These are phyloP conservation scores for Caenorhabditis sulstoni DNA, from an alignment of 2,888 invertebrate species.

Conservation along the genomic window DNA sequence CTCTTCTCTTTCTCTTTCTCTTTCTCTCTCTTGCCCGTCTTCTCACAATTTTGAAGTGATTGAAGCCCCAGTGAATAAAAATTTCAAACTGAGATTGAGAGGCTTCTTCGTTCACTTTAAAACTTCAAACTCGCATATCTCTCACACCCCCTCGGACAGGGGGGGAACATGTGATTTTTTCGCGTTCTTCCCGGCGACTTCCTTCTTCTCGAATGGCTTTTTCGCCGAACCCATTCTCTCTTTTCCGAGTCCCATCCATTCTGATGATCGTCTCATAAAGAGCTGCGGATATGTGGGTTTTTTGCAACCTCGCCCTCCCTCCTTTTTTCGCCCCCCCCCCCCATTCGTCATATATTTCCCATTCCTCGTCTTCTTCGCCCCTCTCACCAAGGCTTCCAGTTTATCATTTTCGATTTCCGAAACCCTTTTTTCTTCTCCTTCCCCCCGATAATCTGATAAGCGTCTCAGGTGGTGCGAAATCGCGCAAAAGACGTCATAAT, in stretches of 20 bases:
- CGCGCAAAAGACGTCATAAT: neutral
- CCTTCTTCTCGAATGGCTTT: neutral
- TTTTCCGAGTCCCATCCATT: no score
- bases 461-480: slow-evolving; percentile 1
- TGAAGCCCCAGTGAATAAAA: neutral
- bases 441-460: slow-evolving; percentile 17
- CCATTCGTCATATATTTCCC: slow-evolving; percentile 1
- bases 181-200: slow-evolving; percentile 8
- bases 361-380: neutral
- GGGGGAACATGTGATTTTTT: slow-evolving; percentile 4
- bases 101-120: neutral
- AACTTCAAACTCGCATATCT: neutral
- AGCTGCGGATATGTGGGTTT: slow-evolving; percentile 47
- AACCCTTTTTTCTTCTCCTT: slow-evolving; percentile 16
- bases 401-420: slow-evolving; percentile 36
- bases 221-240: neutral
- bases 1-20: neutral
- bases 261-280: slow-evolving; percentile 51
- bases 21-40: slow-evolving; percentile 9
- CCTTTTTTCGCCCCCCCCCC: slow-evolving; percentile 6
- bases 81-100: no score
- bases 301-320: slow-evolving; percentile 24
- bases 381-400: slow-evolving; percentile 24
- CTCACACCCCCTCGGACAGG: no score
- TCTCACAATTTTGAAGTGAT: slow-evolving; percentile 36